Evolutionary conservation across 2,113 vertebrate species (phyloP).

Genomic region (Apistogramma diplotaenia): DNA sequence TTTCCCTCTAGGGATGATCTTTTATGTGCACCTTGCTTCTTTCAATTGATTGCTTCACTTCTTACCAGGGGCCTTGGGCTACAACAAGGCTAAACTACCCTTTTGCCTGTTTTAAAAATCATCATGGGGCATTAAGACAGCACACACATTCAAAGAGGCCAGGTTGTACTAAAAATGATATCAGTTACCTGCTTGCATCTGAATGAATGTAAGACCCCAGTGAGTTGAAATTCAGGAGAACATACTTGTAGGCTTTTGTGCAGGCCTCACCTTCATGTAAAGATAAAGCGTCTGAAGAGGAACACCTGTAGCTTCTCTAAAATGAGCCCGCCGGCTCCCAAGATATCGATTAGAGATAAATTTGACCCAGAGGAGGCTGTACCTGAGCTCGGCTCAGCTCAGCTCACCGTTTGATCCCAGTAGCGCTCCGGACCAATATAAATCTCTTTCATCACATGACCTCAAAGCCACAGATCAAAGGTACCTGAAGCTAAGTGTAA

Average conservation of each 20-base stretch:
- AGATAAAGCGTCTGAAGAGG: neutral
- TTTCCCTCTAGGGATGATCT: neutral
- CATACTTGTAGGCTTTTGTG: neutral
- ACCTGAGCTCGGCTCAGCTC: neutral
- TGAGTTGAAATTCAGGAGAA: neutral
- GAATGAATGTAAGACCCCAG: neutral
- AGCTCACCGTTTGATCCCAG: conserved; percentile 27
- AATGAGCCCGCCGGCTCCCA: neutral
- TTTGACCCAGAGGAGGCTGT: neutral
- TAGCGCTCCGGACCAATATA: neutral
- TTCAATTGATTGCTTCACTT: neutral
- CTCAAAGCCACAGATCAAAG: conserved; percentile 38
- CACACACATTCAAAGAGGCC: neutral
- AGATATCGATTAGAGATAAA: neutral
- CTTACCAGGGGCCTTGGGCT: neutral
- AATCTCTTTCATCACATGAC: conserved; percentile 36
- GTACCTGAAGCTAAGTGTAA: neutral
- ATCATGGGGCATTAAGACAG: neutral
- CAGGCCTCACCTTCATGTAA: neutral
- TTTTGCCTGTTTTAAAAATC: neutral
- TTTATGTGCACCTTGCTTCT: neutral
- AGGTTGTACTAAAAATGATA: neutral
- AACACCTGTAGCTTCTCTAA: conserved; percentile 13
- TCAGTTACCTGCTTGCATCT: neutral
- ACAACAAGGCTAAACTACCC: neutral